Conservation (phyloP, 2,888 invertebrate genomes). For the Fragum whitleyi region DNA sequence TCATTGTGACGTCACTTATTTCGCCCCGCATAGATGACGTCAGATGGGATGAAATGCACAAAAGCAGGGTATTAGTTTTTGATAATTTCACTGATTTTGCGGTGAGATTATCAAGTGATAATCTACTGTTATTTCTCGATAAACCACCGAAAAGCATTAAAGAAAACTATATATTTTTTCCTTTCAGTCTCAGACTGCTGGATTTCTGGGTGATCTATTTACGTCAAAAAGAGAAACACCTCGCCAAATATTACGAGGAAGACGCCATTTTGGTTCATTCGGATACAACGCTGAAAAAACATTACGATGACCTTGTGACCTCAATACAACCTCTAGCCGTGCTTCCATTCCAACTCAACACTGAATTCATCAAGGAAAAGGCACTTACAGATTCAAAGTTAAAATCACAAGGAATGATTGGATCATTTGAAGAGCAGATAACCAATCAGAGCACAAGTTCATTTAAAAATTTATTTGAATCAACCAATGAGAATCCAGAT, state of each 20-base stretch:
- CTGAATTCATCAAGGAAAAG: constrained; percentile 70
- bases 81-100: too few species aligned
- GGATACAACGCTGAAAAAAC: constrained; percentile 87
- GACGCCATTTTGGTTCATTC: constrained; percentile 90
- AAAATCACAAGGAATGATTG: constrained; percentile 56
- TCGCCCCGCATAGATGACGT: too few species aligned
- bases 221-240: constrained; percentile 92
- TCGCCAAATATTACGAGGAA: constrained; percentile 92
- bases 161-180: too few species aligned
- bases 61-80: too few species aligned
- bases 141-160: too few species aligned
- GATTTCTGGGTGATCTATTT: constrained; percentile 96
- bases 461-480: constrained; percentile 26
- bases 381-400: constrained; percentile 60
- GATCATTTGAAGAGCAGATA: constrained; percentile 48
- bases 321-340: constrained; percentile 92
- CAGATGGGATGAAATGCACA: too few species aligned
- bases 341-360: constrained; percentile 92
- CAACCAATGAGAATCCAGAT: constrained; percentile 46
- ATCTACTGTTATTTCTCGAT: too few species aligned
- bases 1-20: too few species aligned
- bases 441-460: constrained; percentile 53
- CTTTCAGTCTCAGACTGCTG: constrained; percentile 91
- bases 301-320: constrained; percentile 91
- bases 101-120: too few species aligned